A percentile compares a stretch with the other conserved stretches of the same genome.
Evolutionary conservation across 2,888 invertebrate genomes (phyloP).

Genomic region (Parascotia fuliginaria): DNA sequence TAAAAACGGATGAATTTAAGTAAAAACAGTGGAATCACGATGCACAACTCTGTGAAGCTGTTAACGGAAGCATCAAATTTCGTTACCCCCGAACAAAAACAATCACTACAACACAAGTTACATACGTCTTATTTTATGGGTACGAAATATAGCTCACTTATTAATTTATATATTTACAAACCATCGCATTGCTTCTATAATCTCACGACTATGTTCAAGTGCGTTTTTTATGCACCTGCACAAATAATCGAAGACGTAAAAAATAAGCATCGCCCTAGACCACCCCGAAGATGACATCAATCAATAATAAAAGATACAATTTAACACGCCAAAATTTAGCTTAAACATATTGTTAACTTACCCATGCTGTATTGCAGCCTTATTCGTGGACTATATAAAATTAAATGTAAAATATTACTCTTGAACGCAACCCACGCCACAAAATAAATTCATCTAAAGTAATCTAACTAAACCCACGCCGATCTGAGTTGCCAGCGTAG

Average conservation of each 20-base stretch:
- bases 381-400: slow-evolving; percentile 42
- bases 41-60: slow-evolving; percentile 2
- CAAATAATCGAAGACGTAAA: slow-evolving; percentile 50
- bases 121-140: too few species aligned
- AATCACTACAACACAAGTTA: too few species aligned
- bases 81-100: background rate
- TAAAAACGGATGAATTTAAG: background rate
- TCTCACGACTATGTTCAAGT: slow-evolving; percentile 33
- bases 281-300: slow-evolving; percentile 69
- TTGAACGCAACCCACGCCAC: slow-evolving; percentile 76
- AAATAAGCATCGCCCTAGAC: slow-evolving; percentile 56
- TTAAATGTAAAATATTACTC: slow-evolving; percentile 55
- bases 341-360: slow-evolving; percentile 52
- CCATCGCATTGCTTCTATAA: slow-evolving; percentile 25
- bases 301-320: slow-evolving; percentile 66
- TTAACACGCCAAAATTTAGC: slow-evolving; percentile 23
- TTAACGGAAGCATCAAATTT: slow-evolving; percentile 7
- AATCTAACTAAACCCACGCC: slow-evolving; percentile 85
- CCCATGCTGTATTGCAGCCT: slow-evolving; percentile 53
- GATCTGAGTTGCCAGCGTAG: slow-evolving; percentile 67
- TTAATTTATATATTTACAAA: slow-evolving; percentile 14
- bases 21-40: background rate
- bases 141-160: background rate
- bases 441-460: slow-evolving; percentile 62
- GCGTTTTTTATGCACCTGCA: slow-evolving; percentile 48